phyloP scores from a whole-genome alignment of 2,797 vertebrate species.

The Thamnophis elegans region DNA sequence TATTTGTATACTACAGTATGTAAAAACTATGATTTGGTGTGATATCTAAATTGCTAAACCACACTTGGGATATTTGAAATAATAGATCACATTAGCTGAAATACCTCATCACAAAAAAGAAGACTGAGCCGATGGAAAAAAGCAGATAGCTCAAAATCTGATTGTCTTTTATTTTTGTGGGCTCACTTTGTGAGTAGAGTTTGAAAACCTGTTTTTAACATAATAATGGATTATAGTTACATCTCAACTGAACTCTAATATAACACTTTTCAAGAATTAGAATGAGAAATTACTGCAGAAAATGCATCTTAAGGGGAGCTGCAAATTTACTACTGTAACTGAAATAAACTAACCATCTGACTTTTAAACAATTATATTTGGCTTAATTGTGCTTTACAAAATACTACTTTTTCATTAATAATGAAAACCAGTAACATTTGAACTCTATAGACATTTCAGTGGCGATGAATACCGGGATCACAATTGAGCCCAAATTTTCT shows the following conservation, averaged over 20 bases:
- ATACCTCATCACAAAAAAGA: background rate
- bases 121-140: background rate
- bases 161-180: background rate
- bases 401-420: background rate
- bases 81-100: background rate
- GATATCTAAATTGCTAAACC: background rate
- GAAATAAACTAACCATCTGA: too few relatives aligned
- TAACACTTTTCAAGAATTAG: background rate
- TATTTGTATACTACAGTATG: background rate
- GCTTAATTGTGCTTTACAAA: background rate
- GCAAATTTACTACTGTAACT: background rate
- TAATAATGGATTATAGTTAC: background rate
- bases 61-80: background rate
- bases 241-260: background rate
- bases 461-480: background rate
- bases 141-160: background rate
- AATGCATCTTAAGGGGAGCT: constrained; percentile 20
- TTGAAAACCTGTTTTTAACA: background rate
- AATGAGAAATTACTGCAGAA: background rate
- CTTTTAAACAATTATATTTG: background rate
- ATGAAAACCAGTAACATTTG: constrained; percentile 21
- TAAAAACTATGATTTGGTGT: background rate
- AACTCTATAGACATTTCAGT: constrained; percentile 3
- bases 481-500: background rate
- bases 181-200: background rate